phyloP scores from a whole-genome alignment of 2,797 vertebrate genomes.

The Sebastes steindachneri region DNA sequence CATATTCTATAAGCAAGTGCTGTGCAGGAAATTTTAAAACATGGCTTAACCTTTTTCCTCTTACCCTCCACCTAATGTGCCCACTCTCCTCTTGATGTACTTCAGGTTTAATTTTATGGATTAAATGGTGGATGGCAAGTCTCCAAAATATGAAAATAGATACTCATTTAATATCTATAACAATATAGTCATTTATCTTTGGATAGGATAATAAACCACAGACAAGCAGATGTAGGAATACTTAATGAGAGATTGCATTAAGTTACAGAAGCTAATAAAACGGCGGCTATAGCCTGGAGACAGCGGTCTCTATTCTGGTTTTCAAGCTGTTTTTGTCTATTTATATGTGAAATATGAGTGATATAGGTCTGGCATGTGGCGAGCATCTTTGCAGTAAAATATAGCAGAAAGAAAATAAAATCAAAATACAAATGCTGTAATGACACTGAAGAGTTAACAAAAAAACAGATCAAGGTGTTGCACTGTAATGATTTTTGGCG shows the following conservation, averaged over 20 bases:
- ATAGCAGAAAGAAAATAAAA: not conserved
- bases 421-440: slow-evolving; percentile 28
- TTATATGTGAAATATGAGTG: not conserved
- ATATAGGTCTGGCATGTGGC: not conserved
- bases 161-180: not conserved
- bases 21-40: not conserved
- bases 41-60: not conserved
- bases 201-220: not conserved
- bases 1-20: not conserved
- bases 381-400: slow-evolving; percentile 7
- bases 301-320: not conserved
- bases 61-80: not conserved
- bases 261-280: slow-evolving; percentile 21
- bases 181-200: not conserved
- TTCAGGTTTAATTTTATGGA: not conserved
- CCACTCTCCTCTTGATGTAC: not conserved
- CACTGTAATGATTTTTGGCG: slow-evolving; percentile 54
- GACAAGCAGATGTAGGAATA: slow-evolving; percentile 11
- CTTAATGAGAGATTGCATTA: slow-evolving; percentile 23
- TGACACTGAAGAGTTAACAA: slow-evolving; percentile 18
- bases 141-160: not conserved
- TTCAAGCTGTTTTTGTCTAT: slow-evolving; percentile 10
- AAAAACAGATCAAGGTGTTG: slow-evolving; percentile 23
- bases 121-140: not conserved
- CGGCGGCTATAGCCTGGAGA: not conserved